A percentile compares a stretch with the other conserved stretches of the same genome.
These are phyloP conservation scores for Elephantulus edwardii DNA, from an alignment of 2,113 vertebrate species.

Conservation along the genomic window DNA sequence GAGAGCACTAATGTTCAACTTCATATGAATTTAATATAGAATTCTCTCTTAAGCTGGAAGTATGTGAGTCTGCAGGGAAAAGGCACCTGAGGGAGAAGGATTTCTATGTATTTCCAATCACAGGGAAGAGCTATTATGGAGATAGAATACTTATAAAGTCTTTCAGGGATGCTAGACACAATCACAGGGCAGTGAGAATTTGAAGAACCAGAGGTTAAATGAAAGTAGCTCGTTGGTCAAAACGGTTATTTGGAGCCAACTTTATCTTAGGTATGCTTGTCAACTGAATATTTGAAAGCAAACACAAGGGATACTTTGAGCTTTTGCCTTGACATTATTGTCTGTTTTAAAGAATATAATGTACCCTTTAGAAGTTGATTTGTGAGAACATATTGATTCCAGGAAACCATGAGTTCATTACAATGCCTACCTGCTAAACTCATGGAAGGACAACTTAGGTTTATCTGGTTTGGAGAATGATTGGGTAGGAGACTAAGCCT, in stretches of 20 bases:
- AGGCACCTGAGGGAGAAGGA: background rate
- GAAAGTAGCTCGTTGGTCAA: background rate
- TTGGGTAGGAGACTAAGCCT: background rate
- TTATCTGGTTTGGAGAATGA: background rate
- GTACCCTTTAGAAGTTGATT: background rate
- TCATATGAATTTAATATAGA: background rate
- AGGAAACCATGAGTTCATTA: background rate
- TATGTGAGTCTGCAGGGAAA: background rate
- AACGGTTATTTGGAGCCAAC: background rate
- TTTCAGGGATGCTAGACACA: background rate
- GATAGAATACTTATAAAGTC: background rate
- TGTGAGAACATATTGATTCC: background rate
- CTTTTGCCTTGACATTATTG: background rate
- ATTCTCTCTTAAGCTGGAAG: background rate
- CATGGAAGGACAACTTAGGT: background rate
- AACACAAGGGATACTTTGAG: background rate
- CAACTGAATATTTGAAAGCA: background rate
- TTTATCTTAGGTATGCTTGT: constrained; percentile 30
- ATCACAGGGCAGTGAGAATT: background rate
- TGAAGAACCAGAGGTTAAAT: background rate
- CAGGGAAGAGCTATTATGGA: background rate
- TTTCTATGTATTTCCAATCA: background rate
- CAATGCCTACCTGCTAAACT: background rate
- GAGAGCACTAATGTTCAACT: background rate
- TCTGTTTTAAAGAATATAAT: background rate